Evolutionary conservation across 2,888 invertebrate genomes (phyloP).

Genomic region (Drosophila infuscata): DNA sequence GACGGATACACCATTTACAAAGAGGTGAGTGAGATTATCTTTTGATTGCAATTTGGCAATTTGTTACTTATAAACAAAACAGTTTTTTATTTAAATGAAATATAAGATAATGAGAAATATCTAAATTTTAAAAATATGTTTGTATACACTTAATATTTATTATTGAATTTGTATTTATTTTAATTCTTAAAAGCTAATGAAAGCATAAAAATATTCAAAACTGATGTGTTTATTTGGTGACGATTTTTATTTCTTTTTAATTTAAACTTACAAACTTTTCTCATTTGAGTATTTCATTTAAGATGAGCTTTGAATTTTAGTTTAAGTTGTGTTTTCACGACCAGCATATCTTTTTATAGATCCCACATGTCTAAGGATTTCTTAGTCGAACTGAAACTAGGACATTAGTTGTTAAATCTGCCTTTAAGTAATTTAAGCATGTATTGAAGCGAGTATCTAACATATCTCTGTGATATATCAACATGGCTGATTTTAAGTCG

Average conservation of each 20-base stretch:
- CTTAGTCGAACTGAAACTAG: neutral
- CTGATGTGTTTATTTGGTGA: neutral
- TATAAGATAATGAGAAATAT: neutral
- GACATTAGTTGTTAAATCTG: neutral
- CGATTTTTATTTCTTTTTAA: neutral
- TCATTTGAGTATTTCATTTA: neutral
- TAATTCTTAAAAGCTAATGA: neutral
- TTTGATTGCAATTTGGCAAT: neutral
- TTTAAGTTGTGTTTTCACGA: neutral
- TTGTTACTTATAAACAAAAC: neutral
- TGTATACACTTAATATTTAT: neutral
- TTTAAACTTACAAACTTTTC: neutral
- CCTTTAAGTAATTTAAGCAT: neutral
- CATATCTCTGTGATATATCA: neutral
- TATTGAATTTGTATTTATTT: neutral
- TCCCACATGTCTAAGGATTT: neutral
- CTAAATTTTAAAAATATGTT: neutral
- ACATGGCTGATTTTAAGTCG: conserved; percentile 16
- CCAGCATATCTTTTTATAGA: neutral
- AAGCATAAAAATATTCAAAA: neutral
- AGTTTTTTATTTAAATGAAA: too few relatives aligned
- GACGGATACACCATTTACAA: conserved; percentile 83
- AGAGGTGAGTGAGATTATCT: conserved; percentile 72
- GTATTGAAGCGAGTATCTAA: neutral
- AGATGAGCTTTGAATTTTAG: neutral